These are phyloP conservation scores for Colletes gigas DNA, from an alignment of 1,140 invertebrate genomes.

Conservation along the genomic window DNA sequence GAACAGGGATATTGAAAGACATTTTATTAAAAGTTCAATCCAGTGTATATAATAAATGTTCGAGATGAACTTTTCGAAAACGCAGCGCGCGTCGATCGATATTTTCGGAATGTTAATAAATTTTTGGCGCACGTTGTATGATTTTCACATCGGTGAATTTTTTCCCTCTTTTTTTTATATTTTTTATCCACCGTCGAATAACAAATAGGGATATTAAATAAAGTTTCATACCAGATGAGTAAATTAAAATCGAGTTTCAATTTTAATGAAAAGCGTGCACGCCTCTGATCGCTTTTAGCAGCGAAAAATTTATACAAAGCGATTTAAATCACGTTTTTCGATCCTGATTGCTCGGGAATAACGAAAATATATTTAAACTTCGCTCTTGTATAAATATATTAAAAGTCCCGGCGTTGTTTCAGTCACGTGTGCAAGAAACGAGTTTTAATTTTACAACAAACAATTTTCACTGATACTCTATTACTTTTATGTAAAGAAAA, in stretches of 20 bases:
- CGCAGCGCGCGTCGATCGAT: not conserved
- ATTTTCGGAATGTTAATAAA: slow-evolving; percentile 3
- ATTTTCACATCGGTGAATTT: not conserved
- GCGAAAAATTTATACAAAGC: not conserved
- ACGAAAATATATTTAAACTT: not conserved
- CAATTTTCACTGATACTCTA: not conserved
- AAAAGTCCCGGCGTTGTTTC: not conserved
- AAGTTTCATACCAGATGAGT: not conserved
- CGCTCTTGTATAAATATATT: not conserved
- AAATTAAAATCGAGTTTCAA: not conserved
- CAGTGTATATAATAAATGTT: not conserved
- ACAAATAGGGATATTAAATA: not conserved
- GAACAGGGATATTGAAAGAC: not conserved
- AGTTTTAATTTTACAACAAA: too few relatives aligned
- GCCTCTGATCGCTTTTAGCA: not conserved
- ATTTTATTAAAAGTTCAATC: not conserved
- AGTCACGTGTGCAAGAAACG: too few relatives aligned
- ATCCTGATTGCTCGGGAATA: not conserved
- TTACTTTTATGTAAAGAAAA: too few relatives aligned
- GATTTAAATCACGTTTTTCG: not conserved
- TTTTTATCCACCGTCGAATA: not conserved
- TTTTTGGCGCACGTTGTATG: not conserved
- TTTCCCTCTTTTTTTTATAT: too few relatives aligned
- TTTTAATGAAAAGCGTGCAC: too few relatives aligned
- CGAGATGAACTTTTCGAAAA: not conserved